Conservation (phyloP, 2,888 invertebrate species). For the Molorchus minor region DNA sequence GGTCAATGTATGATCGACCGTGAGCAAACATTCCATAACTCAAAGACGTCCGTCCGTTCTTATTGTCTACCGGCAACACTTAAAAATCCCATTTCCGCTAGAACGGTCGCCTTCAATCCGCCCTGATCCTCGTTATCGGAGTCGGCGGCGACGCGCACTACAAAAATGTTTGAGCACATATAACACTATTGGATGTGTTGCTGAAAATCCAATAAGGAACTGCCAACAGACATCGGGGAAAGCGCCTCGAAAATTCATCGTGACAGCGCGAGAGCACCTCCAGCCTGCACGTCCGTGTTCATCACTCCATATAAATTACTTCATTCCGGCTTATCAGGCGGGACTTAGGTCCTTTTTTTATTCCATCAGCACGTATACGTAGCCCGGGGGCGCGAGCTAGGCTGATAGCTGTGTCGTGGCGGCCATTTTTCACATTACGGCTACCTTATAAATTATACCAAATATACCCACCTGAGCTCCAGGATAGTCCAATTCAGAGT, state of each 20-base stretch:
- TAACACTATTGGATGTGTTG: conserved; percentile 26
- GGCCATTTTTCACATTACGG: background rate
- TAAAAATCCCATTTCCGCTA: too few relatives aligned
- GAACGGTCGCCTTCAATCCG: conserved; percentile 26
- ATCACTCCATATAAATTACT: conserved; percentile 33
- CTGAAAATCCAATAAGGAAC: conserved; percentile 34
- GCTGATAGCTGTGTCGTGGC: background rate
- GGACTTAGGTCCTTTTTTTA: conserved; percentile 16
- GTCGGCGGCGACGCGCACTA: conserved; percentile 3
- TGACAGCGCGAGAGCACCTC: conserved; percentile 28
- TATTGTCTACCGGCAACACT: too few relatives aligned
- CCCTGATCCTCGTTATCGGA: conserved; percentile 19
- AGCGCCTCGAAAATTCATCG: conserved; percentile 21
- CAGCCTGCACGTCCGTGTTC: conserved; percentile 8
- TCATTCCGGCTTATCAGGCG: conserved; percentile 24
- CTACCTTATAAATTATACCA: background rate
- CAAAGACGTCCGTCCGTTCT: too few relatives aligned
- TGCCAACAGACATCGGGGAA: conserved; percentile 23
- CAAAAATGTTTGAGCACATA: conserved; percentile 26
- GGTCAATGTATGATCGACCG: too few relatives aligned
- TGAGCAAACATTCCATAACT: too few relatives aligned
- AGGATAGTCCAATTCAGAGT: too few relatives aligned
- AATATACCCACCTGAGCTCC: background rate
- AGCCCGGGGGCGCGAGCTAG: background rate
- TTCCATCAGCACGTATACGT: background rate